Conservation (phyloP, 2,113 vertebrate species). For the Riparia riparia region DNA sequence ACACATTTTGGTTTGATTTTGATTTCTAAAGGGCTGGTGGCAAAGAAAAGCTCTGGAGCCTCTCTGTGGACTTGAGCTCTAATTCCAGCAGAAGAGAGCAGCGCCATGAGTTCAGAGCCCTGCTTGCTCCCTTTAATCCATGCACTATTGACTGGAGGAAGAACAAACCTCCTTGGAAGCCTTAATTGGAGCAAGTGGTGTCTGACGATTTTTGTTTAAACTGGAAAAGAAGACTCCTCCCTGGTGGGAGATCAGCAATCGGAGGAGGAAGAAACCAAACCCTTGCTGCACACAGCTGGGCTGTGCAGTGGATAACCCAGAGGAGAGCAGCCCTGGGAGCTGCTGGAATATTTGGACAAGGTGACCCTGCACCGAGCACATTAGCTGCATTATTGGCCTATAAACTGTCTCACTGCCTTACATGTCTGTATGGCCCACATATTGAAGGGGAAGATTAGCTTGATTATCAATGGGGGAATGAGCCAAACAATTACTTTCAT, state of each 20-base stretch:
- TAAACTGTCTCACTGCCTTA: constrained; percentile 62
- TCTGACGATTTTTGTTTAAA: constrained; percentile 51
- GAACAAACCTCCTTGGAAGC: constrained; percentile 23
- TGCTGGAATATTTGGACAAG: constrained; percentile 69
- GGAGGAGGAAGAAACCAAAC: neutral
- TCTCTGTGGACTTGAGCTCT: neutral
- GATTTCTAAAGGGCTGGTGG: neutral
- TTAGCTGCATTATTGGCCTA: constrained; percentile 14
- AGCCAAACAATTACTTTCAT: constrained; percentile 86
- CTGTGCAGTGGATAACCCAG: neutral
- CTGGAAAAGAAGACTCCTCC: constrained; percentile 8
- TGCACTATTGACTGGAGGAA: neutral
- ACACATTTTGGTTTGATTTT: neutral
- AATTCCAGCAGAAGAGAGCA: neutral
- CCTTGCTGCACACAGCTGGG: neutral
- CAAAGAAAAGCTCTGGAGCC: constrained; percentile 13
- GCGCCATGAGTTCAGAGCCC: neutral
- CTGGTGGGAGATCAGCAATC: constrained; percentile 24
- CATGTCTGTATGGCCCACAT: constrained; percentile 41
- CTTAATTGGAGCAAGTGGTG: constrained; percentile 44
- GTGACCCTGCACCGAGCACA: constrained; percentile 72
- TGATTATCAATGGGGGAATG: constrained; percentile 77
- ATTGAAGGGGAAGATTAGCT: constrained; percentile 70
- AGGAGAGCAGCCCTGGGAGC: neutral
- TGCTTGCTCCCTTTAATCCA: neutral